phyloP scores from a whole-genome alignment of 2,888 invertebrate species.

The Acrocyrtus sp. region DNA sequence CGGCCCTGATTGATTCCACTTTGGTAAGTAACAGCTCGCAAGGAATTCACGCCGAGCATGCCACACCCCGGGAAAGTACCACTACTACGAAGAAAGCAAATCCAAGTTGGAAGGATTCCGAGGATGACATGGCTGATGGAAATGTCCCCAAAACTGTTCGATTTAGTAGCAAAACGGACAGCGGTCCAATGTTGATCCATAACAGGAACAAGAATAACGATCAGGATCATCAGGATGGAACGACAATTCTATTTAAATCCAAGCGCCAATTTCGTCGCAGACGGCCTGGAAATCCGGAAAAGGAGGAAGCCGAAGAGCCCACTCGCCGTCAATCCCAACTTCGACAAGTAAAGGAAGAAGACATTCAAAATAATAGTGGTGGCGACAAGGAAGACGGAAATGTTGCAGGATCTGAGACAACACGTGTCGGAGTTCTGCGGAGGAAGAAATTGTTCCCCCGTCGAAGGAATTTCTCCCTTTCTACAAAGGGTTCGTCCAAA shows the following conservation, averaged over 20 bases:
- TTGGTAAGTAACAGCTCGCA: not conserved
- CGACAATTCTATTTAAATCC: conserved; percentile 50
- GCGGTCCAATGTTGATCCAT: conserved; percentile 43
- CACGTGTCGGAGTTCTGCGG: conserved; percentile 41
- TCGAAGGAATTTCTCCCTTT: conserved; percentile 28
- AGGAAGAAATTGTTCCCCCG: conserved; percentile 48
- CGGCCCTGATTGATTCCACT: conserved; percentile 13
- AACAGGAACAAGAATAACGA: conserved; percentile 13
- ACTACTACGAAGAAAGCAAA: conserved; percentile 6
- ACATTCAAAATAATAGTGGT: not conserved
- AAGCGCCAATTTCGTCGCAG: conserved; percentile 53
- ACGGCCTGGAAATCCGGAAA: conserved; percentile 43
- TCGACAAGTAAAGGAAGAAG: not conserved
- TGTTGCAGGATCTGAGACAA: conserved; percentile 11
- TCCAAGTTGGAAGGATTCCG: conserved; percentile 15
- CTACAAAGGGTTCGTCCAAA: not conserved
- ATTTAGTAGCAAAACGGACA: conserved; percentile 42
- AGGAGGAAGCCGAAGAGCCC: conserved; percentile 4
- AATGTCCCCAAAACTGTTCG: conserved; percentile 51
- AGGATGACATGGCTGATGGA: conserved; percentile 47
- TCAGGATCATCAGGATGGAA: conserved; percentile 28
- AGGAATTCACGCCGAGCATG: not conserved
- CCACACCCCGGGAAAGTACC: not conserved
- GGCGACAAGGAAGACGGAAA: not conserved
- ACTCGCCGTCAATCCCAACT: conserved; percentile 5